Percentiles rank a stretch among this genome's conserved stretches.
phyloP scores from a whole-genome alignment of 2,888 invertebrate genomes.

The Drosophila neotestacea region DNA sequence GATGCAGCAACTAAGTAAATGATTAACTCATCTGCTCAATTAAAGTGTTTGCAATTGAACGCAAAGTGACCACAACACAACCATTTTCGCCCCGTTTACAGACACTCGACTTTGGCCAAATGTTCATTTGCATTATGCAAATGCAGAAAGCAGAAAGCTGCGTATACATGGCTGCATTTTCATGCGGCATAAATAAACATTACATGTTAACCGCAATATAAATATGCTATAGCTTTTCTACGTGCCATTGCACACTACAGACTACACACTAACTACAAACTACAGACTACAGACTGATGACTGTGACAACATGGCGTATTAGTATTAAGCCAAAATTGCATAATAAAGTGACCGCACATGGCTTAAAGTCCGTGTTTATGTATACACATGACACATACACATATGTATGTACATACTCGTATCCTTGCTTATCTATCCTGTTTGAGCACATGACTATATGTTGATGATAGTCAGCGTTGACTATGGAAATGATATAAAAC shows the following conservation, averaged over 20 bases:
- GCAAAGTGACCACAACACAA: slow-evolving; percentile 26
- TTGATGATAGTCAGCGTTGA: slow-evolving; percentile 23
- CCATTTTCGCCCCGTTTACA: slow-evolving; percentile 19
- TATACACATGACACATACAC: slow-evolving; percentile 16
- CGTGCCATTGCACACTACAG: slow-evolving; percentile 33
- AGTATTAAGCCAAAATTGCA: slow-evolving; percentile 55
- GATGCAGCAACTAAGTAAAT: slow-evolving; percentile 25
- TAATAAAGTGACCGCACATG: slow-evolving; percentile 58
- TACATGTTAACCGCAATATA: slow-evolving; percentile 63
- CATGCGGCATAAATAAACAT: slow-evolving; percentile 70
- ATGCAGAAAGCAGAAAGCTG: slow-evolving; percentile 38
- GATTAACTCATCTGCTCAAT: slow-evolving; percentile 50
- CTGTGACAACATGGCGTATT: slow-evolving; percentile 41
- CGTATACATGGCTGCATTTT: slow-evolving; percentile 44
- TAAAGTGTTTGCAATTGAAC: slow-evolving; percentile 58
- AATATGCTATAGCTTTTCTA: slow-evolving; percentile 55
- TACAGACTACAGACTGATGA: slow-evolving; percentile 5
- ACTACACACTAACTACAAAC: slow-evolving; percentile 15
- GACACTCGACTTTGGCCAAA: slow-evolving; percentile 20
- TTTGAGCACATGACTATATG: slow-evolving; percentile 16
- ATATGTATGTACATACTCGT: neutral
- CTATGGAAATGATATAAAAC: slow-evolving; percentile 42
- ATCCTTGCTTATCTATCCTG: slow-evolving; percentile 13
- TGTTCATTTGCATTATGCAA: slow-evolving; percentile 71
- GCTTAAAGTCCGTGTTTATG: slow-evolving; percentile 45